Conservation (phyloP, 2,113 vertebrate genomes). For the Casuarius casuarius region DNA sequence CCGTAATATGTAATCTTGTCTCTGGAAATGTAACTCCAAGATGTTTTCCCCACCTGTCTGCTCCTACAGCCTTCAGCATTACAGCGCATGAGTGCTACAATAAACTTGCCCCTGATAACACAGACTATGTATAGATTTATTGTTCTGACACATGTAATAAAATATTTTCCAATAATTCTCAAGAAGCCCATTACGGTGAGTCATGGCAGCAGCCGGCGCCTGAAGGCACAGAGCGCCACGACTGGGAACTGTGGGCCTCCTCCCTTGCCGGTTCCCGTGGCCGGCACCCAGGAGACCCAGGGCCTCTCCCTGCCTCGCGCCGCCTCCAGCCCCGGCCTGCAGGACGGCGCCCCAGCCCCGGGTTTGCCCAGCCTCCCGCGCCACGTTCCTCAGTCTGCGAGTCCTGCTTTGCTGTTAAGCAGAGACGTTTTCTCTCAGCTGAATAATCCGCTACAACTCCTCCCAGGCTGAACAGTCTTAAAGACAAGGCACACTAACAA, state of each 20-base stretch:
- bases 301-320: not conserved
- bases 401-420: not conserved
- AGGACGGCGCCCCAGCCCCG: not conserved
- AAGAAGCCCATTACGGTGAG: not conserved
- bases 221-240: not conserved
- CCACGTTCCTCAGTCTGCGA: not conserved
- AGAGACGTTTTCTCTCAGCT: slow-evolving; percentile 1
- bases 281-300: not conserved
- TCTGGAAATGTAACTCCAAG: slow-evolving; percentile 45
- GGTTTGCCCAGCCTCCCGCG: not conserved
- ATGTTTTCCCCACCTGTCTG: not conserved
- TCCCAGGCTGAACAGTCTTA: not conserved
- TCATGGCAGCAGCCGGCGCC: not conserved
- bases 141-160: slow-evolving; percentile 3
- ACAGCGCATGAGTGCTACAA: not conserved
- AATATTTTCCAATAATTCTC: slow-evolving; percentile 25
- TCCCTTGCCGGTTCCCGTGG: not conserved
- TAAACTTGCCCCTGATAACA: slow-evolving; percentile 11
- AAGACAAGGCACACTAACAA: not conserved
- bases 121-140: slow-evolving; percentile 3
- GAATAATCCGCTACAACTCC: not conserved
- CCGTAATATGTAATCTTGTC: slow-evolving; percentile 24
- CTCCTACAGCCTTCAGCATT: not conserved
- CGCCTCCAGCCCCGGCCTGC: not conserved
- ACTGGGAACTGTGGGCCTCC: not conserved